Conservation (phyloP, 2,888 invertebrate genomes). For the Hypena proboscidalis region DNA sequence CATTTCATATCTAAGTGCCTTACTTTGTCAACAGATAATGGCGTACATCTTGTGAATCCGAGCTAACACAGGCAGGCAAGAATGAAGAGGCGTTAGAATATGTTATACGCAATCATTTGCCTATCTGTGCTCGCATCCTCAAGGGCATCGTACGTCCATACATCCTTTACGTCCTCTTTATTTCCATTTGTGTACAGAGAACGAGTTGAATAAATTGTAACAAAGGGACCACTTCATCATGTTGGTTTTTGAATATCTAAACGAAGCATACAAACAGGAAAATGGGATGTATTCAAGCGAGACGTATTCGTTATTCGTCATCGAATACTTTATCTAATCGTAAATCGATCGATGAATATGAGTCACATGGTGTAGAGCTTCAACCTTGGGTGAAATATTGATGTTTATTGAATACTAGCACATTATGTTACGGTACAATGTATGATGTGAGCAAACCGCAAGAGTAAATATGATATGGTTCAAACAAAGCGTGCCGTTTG, state of each 20-base stretch:
- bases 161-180: no score
- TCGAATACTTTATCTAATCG: slow-evolving; percentile 36
- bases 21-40: slow-evolving; percentile 49
- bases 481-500: no score
- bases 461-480: neutral
- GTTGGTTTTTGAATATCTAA: neutral
- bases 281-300: slow-evolving; percentile 10
- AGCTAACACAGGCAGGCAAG: slow-evolving; percentile 6
- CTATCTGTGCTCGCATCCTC: neutral
- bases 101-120: neutral
- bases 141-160: slow-evolving; percentile 8
- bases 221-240: neutral
- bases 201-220: neutral
- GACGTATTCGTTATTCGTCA: slow-evolving; percentile 12
- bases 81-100: slow-evolving; percentile 8
- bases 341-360: slow-evolving; percentile 15
- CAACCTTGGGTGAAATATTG: slow-evolving; percentile 20
- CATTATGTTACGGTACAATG: neutral
- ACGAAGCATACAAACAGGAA: neutral
- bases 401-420: neutral
- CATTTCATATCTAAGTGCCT: slow-evolving; percentile 53
- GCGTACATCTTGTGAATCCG: slow-evolving; percentile 27
- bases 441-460: neutral
- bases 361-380: slow-evolving; percentile 6
- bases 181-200: no score